These are phyloP conservation scores for Trachelus troglodyta DNA, from an alignment of 2,888 invertebrate genomes.

Conservation along the genomic window DNA sequence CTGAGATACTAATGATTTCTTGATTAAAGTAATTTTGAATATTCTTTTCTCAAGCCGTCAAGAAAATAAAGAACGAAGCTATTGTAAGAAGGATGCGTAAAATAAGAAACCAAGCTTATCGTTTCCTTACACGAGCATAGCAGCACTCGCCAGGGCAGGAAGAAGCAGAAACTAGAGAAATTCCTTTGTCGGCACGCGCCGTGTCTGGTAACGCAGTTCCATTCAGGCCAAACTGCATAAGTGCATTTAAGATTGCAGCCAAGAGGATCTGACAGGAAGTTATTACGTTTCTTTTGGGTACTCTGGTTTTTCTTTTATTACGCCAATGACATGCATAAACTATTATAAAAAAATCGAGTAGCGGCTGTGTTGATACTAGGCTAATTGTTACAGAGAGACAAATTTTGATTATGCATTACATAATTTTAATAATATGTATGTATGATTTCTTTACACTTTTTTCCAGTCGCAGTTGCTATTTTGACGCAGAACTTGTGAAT, in stretches of 20 bases:
- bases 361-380: neutral
- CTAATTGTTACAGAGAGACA: neutral
- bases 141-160: neutral
- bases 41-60: neutral
- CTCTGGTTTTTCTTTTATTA: neutral
- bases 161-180: neutral
- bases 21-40: neutral
- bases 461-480: neutral
- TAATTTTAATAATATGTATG: neutral
- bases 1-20: too few relatives aligned
- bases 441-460: neutral
- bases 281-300: neutral
- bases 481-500: neutral
- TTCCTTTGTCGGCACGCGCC: neutral
- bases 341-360: neutral
- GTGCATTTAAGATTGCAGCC: neutral
- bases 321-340: neutral
- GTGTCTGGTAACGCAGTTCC: neutral
- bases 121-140: neutral
- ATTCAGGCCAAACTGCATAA: neutral
- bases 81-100: neutral
- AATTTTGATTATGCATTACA: neutral
- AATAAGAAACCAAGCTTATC: neutral
- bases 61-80: neutral
- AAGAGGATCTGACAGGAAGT: constrained; percentile 1